Base-by-base conservation (phyloP, 2,113 vertebrate species). In the Tragulus kanchil region DNA sequence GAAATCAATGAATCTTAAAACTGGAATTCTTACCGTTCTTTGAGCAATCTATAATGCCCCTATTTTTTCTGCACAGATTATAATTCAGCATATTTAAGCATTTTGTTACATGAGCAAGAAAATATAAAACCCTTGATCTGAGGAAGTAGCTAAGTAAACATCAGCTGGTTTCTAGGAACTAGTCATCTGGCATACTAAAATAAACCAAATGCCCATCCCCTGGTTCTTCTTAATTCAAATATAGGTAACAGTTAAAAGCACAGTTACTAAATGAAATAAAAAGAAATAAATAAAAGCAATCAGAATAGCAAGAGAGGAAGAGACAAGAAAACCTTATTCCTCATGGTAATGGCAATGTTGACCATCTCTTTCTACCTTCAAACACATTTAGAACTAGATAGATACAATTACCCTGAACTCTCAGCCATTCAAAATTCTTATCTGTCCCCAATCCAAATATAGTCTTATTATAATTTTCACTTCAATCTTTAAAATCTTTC, bases 81-180 rank as follows among this genome's bases (percentile, higher is more conserved):
- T 50, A 94, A 89, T 93, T 96, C 82, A 93, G 59, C 28, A 48
- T 89, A n/a, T 95, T 78, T 95, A 82, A 97, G 78, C 56, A n/a
- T 96, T 93, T 89, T 93, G 71, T 94, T 97, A 95, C 89, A 96
- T 48, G 48, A 96, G 54, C 65, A 93, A 83, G n/a, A 90, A 93
- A 62, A 50, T 82, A 56, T n/a, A 90, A 96, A 95, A 82, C 11
- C 71, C 75, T 96, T 97, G 95, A 96, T 96, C 85, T 93, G 58
- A 90, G 94, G 91, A 97, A 97, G 45, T 77, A 97, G 96, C 88
- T 98, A 97, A 96, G 58, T 96, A 98, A 98, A 97, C 90, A 98
- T 64, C 31, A 90, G 69, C 25, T 91, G 54, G 64, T 86, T 95
- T 97, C 97, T 83, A 95, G 78, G 56, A 94, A 88, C 69, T 58